Evolutionary conservation across 2,888 invertebrate genomes (phyloP).

Genomic region (Drosophila percnosoma): DNA sequence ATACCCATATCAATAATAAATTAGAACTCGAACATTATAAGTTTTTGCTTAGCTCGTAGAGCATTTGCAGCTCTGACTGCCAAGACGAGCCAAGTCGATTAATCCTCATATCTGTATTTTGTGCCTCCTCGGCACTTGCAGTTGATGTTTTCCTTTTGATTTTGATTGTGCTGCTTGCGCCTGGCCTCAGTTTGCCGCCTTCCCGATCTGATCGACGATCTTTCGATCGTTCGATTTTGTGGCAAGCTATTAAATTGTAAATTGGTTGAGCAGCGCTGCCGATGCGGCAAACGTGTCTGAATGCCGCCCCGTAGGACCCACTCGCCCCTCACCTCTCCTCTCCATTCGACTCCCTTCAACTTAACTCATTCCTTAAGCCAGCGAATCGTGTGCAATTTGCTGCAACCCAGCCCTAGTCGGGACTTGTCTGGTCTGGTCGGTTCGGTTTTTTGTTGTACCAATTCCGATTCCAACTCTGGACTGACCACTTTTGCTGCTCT

Average conservation of each 20-base stretch:
- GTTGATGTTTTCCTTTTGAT: slow-evolving; percentile 3
- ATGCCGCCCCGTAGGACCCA: slow-evolving; percentile 55
- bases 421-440: slow-evolving; percentile 4
- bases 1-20: neutral
- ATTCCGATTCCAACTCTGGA: slow-evolving; percentile 28
- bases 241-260: slow-evolving; percentile 79
- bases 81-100: neutral
- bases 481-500: slow-evolving; percentile 69
- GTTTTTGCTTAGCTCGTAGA: neutral
- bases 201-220: slow-evolving; percentile 17
- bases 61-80: neutral
- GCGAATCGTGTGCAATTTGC: slow-evolving; percentile 76
- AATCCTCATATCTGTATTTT: neutral
- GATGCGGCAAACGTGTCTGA: slow-evolving; percentile 73
- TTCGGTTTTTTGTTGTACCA: slow-evolving; percentile 6
- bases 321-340: neutral
- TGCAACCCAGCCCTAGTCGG: slow-evolving; percentile 45
- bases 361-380: slow-evolving; percentile 37
- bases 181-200: slow-evolving; percentile 1
- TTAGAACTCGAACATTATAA: neutral
- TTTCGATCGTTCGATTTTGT: slow-evolving; percentile 75
- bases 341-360: neutral
- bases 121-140: neutral
- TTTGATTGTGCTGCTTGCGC: slow-evolving; percentile 4
- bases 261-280: slow-evolving; percentile 75